Evolutionary conservation across 1,140 invertebrate species (phyloP).

Genomic region (Chrysoperla carnea): DNA sequence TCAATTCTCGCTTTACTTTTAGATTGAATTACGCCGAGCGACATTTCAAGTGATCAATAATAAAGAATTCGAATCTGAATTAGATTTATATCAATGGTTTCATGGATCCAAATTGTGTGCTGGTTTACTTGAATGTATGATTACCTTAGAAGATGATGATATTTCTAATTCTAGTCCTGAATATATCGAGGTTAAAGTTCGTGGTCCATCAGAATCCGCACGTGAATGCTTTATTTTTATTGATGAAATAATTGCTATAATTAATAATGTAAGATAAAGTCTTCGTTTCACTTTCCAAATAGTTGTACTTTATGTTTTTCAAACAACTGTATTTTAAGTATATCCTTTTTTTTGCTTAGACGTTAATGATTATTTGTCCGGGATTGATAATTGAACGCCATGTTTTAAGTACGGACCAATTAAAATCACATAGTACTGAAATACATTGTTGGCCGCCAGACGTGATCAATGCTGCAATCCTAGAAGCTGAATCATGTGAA

Average conservation of each 20-base stretch:
- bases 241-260: slow-evolving; percentile 52
- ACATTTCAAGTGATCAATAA: slow-evolving; percentile 25
- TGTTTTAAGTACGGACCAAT: slow-evolving; percentile 42
- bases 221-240: slow-evolving; percentile 52
- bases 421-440: slow-evolving; percentile 29
- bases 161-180: slow-evolving; percentile 24
- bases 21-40: slow-evolving; percentile 45
- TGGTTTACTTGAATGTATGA: slow-evolving; percentile 49
- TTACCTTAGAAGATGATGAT: slow-evolving; percentile 43
- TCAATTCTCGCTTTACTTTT: slow-evolving; percentile 5
- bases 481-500: slow-evolving; percentile 29
- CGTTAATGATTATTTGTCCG: slow-evolving; percentile 43
- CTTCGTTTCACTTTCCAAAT: neutral
- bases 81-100: slow-evolving; percentile 66
- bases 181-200: slow-evolving; percentile 52
- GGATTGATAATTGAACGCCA: slow-evolving; percentile 45
- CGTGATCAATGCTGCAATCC: slow-evolving; percentile 35
- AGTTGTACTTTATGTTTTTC: neutral
- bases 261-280: slow-evolving; percentile 45
- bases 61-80: slow-evolving; percentile 35
- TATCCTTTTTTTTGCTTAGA: slow-evolving; percentile 16
- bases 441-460: slow-evolving; percentile 41
- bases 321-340: slow-evolving; percentile 1
- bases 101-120: slow-evolving; percentile 61
- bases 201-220: slow-evolving; percentile 41